phyloP scores from a whole-genome alignment of 2,797 vertebrate genomes.

The Galaxias olidus region DNA sequence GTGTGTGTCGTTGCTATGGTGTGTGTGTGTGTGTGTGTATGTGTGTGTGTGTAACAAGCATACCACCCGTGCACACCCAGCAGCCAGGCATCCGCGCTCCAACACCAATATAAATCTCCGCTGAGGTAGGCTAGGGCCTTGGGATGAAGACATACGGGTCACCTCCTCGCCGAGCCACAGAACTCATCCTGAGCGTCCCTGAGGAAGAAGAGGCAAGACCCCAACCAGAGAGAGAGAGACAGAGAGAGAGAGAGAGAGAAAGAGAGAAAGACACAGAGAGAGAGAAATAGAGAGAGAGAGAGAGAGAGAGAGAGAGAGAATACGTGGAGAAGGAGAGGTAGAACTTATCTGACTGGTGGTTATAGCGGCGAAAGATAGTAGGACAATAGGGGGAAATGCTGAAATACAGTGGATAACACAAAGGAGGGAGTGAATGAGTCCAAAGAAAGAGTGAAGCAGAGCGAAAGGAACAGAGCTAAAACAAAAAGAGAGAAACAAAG shows the following conservation, averaged over 20 bases:
- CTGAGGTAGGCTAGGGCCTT: not conserved
- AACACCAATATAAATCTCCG: not conserved
- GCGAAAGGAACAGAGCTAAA: no score
- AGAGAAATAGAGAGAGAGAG: slow-evolving; percentile 1
- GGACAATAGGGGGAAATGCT: no score
- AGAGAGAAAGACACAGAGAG: slow-evolving; percentile 14
- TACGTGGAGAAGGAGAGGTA: not conserved
- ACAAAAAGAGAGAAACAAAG: not conserved
- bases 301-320: not conserved
- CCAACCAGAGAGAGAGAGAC: not conserved
- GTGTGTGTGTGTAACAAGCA: not conserved
- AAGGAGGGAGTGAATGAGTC: not conserved
- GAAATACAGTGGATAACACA: not conserved
- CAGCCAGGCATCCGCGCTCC: not conserved
- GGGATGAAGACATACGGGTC: not conserved
- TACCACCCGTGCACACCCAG: not conserved
- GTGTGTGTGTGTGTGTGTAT: not conserved
- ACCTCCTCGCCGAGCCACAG: not conserved
- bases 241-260: not conserved
- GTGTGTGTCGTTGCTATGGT: not conserved
- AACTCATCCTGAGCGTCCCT: not conserved
- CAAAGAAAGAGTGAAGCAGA: no score
- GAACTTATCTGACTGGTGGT: not conserved
- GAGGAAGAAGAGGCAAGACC: not conserved
- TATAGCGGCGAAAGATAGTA: not conserved